Percentiles rank a stretch among this genome's conserved stretches.
phyloP scores from a whole-genome alignment of 1,140 invertebrate species.

The Nixonia krombeini region DNA sequence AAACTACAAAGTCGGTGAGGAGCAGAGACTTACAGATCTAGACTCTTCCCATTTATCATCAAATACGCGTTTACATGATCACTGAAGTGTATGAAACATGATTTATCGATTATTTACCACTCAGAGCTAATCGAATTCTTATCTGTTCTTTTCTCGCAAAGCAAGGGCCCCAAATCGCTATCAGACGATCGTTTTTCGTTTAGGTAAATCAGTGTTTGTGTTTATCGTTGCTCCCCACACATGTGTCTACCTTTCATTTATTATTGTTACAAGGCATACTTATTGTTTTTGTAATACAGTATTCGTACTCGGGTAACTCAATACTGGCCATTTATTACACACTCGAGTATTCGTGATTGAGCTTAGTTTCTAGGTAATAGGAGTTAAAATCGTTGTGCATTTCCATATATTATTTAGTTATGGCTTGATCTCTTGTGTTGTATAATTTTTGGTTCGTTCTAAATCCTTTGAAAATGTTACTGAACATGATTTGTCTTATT shows the following conservation, averaged over 20 bases:
- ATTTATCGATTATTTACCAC: not conserved
- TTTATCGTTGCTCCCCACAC: slow-evolving; percentile 31
- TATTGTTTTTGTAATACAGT: not conserved
- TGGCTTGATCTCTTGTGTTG: too few relatives aligned
- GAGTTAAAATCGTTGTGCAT: too few relatives aligned
- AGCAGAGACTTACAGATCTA: slow-evolving; percentile 1
- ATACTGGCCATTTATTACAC: too few relatives aligned
- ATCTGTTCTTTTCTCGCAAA: slow-evolving; percentile 56
- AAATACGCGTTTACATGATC: not conserved
- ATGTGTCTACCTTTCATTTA: slow-evolving; percentile 28
- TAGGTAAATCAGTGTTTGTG: slow-evolving; percentile 67
- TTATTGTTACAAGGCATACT: too few relatives aligned
- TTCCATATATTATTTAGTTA: too few relatives aligned
- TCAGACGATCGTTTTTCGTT: slow-evolving; percentile 69
- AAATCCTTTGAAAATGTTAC: too few relatives aligned
- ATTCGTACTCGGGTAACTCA: too few relatives aligned
- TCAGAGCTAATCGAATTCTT: slow-evolving; percentile 12
- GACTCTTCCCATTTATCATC: not conserved
- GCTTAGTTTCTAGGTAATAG: too few relatives aligned
- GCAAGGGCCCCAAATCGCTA: slow-evolving; percentile 70
- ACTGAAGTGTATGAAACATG: not conserved
- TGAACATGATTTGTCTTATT: not conserved
- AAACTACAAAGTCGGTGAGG: slow-evolving; percentile 70
- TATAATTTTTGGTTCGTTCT: too few relatives aligned
- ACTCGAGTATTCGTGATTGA: too few relatives aligned